phyloP scores from a whole-genome alignment of 2,797 vertebrate species.

The Alauda arvensis region DNA sequence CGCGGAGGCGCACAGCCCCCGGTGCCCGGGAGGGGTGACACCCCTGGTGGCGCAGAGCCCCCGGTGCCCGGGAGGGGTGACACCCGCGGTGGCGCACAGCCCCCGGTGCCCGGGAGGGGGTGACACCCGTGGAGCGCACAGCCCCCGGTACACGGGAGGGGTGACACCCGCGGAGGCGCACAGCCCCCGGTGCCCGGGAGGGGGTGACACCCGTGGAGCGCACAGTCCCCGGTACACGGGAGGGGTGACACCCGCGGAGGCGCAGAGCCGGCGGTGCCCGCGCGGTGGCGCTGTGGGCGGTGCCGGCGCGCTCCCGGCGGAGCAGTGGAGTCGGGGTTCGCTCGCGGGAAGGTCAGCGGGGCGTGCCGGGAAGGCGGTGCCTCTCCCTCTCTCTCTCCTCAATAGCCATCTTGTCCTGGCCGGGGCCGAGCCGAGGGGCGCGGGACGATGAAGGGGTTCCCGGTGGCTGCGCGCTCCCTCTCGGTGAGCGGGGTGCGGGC shows the following conservation, averaged over 20 bases:
- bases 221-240: too few species aligned
- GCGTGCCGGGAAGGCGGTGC: constrained; percentile 1
- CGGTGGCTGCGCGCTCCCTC: not conserved
- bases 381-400: not conserved
- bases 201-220: not conserved
- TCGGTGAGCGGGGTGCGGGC: not conserved
- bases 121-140: too few species aligned
- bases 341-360: not conserved
- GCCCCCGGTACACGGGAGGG: too few species aligned
- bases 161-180: too few species aligned
- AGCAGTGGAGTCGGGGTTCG: not conserved
- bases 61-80: too few species aligned
- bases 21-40: too few species aligned
- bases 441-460: constrained; percentile 5
- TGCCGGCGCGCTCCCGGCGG: not conserved
- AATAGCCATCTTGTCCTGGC: not conserved
- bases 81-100: too few species aligned
- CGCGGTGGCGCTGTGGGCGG: not conserved
- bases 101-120: too few species aligned
- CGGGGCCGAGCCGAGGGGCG: not conserved
- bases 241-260: not conserved
- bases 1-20: too few species aligned
- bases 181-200: too few species aligned
- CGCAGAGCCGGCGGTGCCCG: not conserved
- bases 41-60: too few species aligned